A percentile compares a stretch with the other conserved stretches of the same genome.
Evolutionary conservation across 2,888 invertebrate genomes (phyloP).

Genomic region (Spisula subtruncata): DNA sequence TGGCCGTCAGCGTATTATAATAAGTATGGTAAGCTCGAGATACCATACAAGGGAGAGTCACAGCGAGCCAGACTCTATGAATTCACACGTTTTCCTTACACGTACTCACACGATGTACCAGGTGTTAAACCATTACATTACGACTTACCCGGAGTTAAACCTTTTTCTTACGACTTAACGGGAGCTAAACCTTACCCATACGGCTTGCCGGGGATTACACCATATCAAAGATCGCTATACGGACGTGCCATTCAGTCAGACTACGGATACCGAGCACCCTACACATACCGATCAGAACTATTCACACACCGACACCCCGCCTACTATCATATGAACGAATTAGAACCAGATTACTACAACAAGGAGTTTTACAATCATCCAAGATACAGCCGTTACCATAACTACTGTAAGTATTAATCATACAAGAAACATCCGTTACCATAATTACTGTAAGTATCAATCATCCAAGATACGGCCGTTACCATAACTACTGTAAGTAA

Average conservation of each 20-base stretch:
- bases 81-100: constrained; percentile 43
- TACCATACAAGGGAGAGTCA: constrained; percentile 33
- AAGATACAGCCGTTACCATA: constrained; percentile 40
- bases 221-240: constrained; percentile 49
- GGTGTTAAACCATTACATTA: constrained; percentile 15
- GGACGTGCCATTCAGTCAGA: constrained; percentile 28
- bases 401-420: constrained; percentile 28
- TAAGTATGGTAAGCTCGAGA: constrained; percentile 19
- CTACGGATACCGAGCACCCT: constrained; percentile 34
- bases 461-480: constrained; percentile 44
- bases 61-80: constrained; percentile 17
- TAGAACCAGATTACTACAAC: constrained; percentile 33
- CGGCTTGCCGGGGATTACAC: neutral
- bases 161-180: constrained; percentile 42
- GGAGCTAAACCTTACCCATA: constrained; percentile 12
- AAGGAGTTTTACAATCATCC: constrained; percentile 12
- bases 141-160: neutral
- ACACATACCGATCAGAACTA: constrained; percentile 27
- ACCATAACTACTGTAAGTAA: constrained; percentile 8
- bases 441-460: no score
- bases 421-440: constrained; percentile 43
- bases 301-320: constrained; percentile 29
- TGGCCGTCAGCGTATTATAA: constrained; percentile 29
- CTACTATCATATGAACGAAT: neutral
- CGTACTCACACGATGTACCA: constrained; percentile 44